Evolutionary conservation across 2,888 invertebrate species (phyloP).

Genomic region (Torymus tubicola): DNA sequence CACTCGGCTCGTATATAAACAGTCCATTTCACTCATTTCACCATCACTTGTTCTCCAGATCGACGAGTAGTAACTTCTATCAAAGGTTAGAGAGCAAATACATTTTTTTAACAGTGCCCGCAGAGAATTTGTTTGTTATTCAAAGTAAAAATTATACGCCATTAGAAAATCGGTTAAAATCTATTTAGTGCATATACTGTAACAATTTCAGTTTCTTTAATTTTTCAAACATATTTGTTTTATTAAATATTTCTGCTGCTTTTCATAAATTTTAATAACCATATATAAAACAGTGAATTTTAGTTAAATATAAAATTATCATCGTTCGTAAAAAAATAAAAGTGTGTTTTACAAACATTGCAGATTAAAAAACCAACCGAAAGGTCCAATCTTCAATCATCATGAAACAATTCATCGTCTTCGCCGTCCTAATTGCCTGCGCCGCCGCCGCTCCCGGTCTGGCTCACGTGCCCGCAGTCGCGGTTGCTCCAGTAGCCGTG

Average conservation of each 20-base stretch:
- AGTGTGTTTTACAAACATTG: no score
- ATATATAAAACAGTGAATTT: no score
- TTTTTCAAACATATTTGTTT: no score
- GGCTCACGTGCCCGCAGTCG: slow-evolving; percentile 66
- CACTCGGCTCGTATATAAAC: slow-evolving; percentile 56
- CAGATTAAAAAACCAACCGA: not conserved
- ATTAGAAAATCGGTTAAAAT: no score
- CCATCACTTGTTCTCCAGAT: slow-evolving; percentile 10
- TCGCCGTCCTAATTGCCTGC: slow-evolving; percentile 71
- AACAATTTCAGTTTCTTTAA: no score
- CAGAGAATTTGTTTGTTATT: no score
- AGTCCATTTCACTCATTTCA: slow-evolving; percentile 7
- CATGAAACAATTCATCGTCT: slow-evolving; percentile 69
- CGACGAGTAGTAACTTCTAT: slow-evolving; percentile 13
- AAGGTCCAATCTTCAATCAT: not conserved
- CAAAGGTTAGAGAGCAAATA: not conserved
- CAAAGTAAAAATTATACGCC: no score
- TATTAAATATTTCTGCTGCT: no score
- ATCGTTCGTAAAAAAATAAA: no score
- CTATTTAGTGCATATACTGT: no score
- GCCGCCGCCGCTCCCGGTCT: slow-evolving; percentile 75
- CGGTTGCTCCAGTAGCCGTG: slow-evolving; percentile 66
- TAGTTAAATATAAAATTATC: no score
- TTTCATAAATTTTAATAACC: no score
- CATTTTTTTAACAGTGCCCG: not conserved